Evolutionary conservation across 2,113 vertebrate species (phyloP).

Genomic region (Anarrhichthys ocellatus): DNA sequence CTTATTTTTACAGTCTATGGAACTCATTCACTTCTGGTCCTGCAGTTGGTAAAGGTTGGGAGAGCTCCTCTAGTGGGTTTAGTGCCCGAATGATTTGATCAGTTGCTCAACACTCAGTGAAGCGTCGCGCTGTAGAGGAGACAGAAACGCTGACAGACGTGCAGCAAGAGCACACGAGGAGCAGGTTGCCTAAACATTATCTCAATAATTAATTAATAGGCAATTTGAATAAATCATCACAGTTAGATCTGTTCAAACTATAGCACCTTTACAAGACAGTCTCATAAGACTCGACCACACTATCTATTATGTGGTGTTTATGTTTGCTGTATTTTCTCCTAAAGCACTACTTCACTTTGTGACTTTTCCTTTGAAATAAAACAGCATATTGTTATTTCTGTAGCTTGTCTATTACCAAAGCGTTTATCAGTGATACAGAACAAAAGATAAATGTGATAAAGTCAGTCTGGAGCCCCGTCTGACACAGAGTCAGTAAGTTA

Average conservation of each 20-base stretch:
- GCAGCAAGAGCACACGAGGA: too few species aligned
- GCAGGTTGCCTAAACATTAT: background rate
- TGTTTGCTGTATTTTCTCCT: background rate
- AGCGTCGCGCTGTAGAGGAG: too few species aligned
- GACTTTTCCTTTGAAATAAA: too few species aligned
- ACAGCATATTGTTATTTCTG: too few species aligned
- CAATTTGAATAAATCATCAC: background rate
- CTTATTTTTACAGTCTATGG: background rate
- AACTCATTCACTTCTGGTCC: background rate
- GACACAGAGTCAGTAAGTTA: background rate
- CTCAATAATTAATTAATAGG: background rate
- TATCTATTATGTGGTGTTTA: background rate
- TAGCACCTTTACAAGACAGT: background rate
- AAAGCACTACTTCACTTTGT: background rate
- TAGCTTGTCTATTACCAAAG: too few species aligned
- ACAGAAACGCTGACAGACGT: too few species aligned
- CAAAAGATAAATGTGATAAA: background rate
- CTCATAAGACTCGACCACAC: background rate
- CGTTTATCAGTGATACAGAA: too few species aligned
- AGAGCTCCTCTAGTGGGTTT: too few species aligned
- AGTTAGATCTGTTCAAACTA: background rate
- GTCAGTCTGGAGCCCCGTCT: background rate
- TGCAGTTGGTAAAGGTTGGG: too few species aligned
- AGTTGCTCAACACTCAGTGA: background rate
- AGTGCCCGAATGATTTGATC: background rate